Evolutionary conservation across 2,113 vertebrate species (phyloP).

Genomic region (Chunga burmeisteri): DNA sequence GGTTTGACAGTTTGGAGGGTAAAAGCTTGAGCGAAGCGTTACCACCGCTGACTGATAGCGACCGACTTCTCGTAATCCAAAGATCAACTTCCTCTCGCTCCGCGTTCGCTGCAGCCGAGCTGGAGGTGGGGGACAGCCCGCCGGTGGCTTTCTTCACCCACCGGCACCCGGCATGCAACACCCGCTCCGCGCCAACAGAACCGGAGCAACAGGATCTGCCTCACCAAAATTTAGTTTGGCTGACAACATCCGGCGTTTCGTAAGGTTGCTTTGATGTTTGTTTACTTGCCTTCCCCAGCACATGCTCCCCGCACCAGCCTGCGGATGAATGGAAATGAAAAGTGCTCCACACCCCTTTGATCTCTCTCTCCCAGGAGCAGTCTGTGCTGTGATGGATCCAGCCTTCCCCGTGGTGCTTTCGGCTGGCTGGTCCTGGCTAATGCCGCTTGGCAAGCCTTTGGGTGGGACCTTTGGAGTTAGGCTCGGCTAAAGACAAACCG

Average conservation of each 20-base stretch:
- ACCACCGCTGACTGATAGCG: background rate
- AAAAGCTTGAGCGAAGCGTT: background rate
- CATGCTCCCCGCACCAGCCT: background rate
- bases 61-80: background rate
- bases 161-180: background rate
- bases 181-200: background rate
- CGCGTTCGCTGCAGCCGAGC: background rate
- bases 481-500: rapidly evolving
- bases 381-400: background rate
- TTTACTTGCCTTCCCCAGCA: slow-evolving; percentile 20
- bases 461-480: background rate
- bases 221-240: background rate
- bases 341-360: slow-evolving; percentile 17
- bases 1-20: background rate
- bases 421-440: background rate
- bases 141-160: slow-evolving; percentile 19
- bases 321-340: background rate
- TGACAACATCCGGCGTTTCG: slow-evolving; percentile 37
- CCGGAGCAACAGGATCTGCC: slow-evolving; percentile 50
- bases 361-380: background rate
- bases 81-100: slow-evolving; percentile 6
- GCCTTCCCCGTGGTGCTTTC: background rate
- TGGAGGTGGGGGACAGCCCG: slow-evolving; percentile 44
- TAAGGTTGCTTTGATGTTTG: slow-evolving; percentile 27
- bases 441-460: rapidly evolving